A percentile compares a stretch with the other conserved stretches of the same genome.
Evolutionary conservation across 2,113 vertebrate species (phyloP).

Genomic region (Crotalus helleri): DNA sequence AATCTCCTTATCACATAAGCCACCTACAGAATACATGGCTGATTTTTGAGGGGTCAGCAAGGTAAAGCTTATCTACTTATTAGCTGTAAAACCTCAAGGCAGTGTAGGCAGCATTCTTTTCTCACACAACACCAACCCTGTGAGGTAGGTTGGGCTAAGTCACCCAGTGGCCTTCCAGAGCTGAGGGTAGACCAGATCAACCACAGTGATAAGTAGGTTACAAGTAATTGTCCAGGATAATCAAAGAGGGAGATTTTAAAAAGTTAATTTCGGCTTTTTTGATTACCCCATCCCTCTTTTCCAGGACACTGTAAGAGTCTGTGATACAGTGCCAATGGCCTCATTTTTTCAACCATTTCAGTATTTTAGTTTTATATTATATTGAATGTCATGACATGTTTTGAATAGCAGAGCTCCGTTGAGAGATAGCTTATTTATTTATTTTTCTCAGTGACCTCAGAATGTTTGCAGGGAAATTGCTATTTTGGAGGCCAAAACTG

Average conservation of each 20-base stretch:
- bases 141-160: neutral
- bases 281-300: neutral
- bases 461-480: neutral
- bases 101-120: neutral
- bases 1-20: accelerated
- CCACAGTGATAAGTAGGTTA: neutral
- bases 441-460: neutral
- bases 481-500: neutral
- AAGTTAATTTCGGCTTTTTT: neutral
- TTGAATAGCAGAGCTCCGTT: accelerated
- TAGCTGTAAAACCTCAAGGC: neutral
- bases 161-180: neutral
- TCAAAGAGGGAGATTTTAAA: neutral
- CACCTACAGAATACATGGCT: neutral
- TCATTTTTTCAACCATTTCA: neutral
- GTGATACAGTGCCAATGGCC: neutral
- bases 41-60: neutral
- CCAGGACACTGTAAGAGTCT: neutral
- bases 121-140: neutral
- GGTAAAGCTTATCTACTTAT: neutral
- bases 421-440: neutral
- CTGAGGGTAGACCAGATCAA: neutral
- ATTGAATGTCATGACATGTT: neutral
- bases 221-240: neutral
- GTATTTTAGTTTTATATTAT: neutral